Evolutionary conservation across 2,113 vertebrate species (phyloP).

Genomic region (Alligator sinensis): DNA sequence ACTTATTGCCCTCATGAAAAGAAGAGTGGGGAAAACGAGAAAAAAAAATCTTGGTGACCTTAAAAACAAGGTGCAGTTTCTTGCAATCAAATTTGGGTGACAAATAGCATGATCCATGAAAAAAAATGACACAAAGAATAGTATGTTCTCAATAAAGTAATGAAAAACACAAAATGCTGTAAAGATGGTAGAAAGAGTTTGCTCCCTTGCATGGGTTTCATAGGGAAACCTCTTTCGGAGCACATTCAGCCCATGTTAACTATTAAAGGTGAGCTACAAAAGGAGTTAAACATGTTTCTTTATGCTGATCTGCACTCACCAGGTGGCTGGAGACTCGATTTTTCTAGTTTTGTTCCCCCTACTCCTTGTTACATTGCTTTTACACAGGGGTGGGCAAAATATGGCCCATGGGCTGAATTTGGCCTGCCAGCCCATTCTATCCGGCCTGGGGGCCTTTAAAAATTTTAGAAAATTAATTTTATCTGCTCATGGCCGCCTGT

Average conservation of each 20-base stretch:
- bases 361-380: slow-evolving; percentile 37
- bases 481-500: too few relatives aligned
- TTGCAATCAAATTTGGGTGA: neutral
- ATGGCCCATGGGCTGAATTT: too few relatives aligned
- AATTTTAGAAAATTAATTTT: too few relatives aligned
- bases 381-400: neutral
- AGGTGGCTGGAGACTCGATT: neutral
- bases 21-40: neutral
- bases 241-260: neutral
- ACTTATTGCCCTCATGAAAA: neutral
- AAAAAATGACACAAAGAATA: neutral
- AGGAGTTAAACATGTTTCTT: neutral
- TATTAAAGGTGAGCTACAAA: neutral
- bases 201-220: neutral
- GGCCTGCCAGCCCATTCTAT: too few relatives aligned
- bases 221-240: neutral
- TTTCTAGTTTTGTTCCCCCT: slow-evolving; percentile 35
- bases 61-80: neutral
- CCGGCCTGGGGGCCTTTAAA: too few relatives aligned
- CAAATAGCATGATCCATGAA: neutral
- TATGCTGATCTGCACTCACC: neutral
- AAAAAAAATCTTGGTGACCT: neutral
- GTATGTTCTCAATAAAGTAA: neutral
- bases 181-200: neutral
- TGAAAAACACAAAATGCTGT: neutral